Base-by-base conservation (phyloP, 2,888 invertebrate species). In the Eueremaeus valkanovi region DNA sequence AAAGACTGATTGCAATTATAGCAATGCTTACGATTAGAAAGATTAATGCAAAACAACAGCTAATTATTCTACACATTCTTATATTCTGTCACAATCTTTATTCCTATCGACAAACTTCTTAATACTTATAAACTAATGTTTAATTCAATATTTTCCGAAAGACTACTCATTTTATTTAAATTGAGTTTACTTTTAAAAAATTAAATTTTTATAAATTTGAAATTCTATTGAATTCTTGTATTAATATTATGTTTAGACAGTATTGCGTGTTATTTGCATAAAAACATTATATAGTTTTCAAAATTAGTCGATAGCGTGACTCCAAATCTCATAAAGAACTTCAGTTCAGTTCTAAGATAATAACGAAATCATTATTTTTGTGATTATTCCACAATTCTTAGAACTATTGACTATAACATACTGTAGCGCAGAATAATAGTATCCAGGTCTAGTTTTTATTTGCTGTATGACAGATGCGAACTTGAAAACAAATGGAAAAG, bases 261-360 rank as follows among this genome's bases (percentile, higher is more conserved):
- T 16, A 49, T 55, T 55, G 21, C 55, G 55, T 55, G 21, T 27
- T 61, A 61, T 31, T 61, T 61, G 29, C 21, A 36, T n/a, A 36
- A 66, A 16, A 36, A 66, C 5, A n/a, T 66, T 36, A 40, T 36
- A 6, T 42, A 21, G 27, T 27, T 21, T 36, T 45, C 16, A 21
- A 27, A 70, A 70, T 70, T 2, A 70, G 42, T 27, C 24, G 29
- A 70, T 70, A 16, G 70, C 70, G 70, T 70, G 70, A 45, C 45
- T 45, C 27, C 3, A 68, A 70, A 45, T 21, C 45, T 42, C 27
- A 58, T 58, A 18, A n/a, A 6, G 49, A 49, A n/a, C 8, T 49
- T 18, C n/a, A 49, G 1, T n/a, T 2, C n/a, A 49, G 5, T n/a
- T 5, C 21, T n/a, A 49, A 49, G 49, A 49, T 21, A 49, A 49